phyloP scores from a whole-genome alignment of 2,113 vertebrate species.

The Ranitomeya imitator region DNA sequence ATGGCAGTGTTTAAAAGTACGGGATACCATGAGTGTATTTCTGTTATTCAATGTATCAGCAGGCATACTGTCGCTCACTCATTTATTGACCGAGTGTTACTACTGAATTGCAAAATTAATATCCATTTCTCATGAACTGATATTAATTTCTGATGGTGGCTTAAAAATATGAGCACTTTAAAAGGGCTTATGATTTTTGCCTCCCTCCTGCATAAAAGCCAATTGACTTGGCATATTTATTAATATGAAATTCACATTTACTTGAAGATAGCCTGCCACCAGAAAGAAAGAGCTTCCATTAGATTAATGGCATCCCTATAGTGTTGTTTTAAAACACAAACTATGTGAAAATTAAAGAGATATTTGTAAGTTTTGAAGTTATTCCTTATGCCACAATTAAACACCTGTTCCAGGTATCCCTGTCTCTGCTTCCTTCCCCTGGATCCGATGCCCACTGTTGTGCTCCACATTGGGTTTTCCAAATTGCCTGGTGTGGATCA shows the following conservation, averaged over 20 bases:
- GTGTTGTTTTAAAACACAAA: too few relatives aligned
- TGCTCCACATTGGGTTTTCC: too few relatives aligned
- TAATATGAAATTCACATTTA: neutral
- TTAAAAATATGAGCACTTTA: constrained; percentile 60
- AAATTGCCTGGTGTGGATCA: too few relatives aligned
- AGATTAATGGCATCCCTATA: too few relatives aligned
- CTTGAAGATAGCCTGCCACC: neutral
- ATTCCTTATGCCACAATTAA: too few relatives aligned
- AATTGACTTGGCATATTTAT: neutral
- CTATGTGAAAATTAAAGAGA: too few relatives aligned
- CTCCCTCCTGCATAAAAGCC: neutral
- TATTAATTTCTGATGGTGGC: constrained; percentile 54
- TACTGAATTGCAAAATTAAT: constrained; percentile 22
- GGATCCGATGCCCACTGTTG: too few relatives aligned
- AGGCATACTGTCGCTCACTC: neutral
- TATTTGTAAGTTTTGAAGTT: too few relatives aligned
- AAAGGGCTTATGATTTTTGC: neutral
- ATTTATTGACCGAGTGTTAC: neutral
- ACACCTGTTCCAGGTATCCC: too few relatives aligned
- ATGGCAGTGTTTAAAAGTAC: neutral
- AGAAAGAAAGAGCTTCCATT: too few relatives aligned
- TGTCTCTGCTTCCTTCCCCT: too few relatives aligned
- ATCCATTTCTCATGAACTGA: constrained; percentile 46
- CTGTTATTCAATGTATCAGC: neutral
- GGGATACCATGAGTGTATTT: neutral